These are phyloP conservation scores for Apodemia duryi DNA, from an alignment of 2,888 invertebrate genomes.

Conservation along the genomic window DNA sequence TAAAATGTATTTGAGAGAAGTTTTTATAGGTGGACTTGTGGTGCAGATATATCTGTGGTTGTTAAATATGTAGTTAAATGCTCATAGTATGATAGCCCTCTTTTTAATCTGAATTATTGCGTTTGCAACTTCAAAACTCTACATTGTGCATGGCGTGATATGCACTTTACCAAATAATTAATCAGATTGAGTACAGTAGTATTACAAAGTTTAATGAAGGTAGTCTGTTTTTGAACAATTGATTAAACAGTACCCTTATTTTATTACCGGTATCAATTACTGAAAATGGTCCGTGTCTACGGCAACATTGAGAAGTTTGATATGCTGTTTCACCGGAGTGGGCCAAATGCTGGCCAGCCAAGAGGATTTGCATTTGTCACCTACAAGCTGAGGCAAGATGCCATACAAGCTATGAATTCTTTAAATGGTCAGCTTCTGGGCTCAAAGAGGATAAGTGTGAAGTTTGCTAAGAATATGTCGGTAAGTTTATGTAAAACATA, in stretches of 20 bases:
- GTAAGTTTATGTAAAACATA: constrained; percentile 36
- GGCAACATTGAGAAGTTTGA: constrained; percentile 97
- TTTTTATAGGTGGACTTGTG: no score
- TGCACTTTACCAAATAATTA: no score
- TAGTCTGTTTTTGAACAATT: constrained; percentile 24
- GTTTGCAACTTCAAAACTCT: no score
- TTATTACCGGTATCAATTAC: constrained; percentile 94
- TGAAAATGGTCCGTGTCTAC: constrained; percentile 97
- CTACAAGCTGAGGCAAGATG: constrained; percentile 84
- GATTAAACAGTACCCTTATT: constrained; percentile 57
- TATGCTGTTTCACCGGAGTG: constrained; percentile 94
- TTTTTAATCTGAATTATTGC: no score
- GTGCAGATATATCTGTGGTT: no score
- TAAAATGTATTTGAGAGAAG: no score
- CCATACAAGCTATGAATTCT: constrained; percentile 84
- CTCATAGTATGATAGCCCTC: no score
- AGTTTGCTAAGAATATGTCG: constrained; percentile 87
- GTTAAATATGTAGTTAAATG: no score
- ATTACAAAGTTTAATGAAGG: no score
- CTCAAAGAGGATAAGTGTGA: constrained; percentile 86
- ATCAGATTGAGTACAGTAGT: no score
- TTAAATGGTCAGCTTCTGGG: constrained; percentile 88
- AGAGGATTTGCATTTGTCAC: constrained; percentile 97
- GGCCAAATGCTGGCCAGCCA: constrained; percentile 92
- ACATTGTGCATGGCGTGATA: no score